A percentile compares a stretch with the other conserved stretches of the same genome.
Evolutionary conservation across 2,888 invertebrate genomes (phyloP).

Genomic region (Lochmaea capreae): DNA sequence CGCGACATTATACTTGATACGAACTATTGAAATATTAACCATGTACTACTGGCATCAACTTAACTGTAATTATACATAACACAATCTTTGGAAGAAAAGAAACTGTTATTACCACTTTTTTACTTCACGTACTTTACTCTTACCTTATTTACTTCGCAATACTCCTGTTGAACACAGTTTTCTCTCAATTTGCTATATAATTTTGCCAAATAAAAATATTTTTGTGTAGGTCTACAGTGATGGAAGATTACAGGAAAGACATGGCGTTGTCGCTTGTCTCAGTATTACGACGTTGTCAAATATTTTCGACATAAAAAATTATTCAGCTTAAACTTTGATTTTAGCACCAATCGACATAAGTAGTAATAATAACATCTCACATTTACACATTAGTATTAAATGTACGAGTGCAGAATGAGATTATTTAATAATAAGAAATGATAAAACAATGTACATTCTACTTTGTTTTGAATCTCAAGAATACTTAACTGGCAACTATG

Average conservation of each 20-base stretch:
- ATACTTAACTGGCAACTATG: slow-evolving; percentile 8
- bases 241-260: slow-evolving; percentile 26
- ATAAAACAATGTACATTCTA: background rate
- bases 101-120: slow-evolving; percentile 61
- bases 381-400: too few relatives aligned
- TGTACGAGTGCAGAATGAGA: too few relatives aligned
- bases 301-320: background rate
- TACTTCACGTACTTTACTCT: slow-evolving; percentile 59
- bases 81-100: slow-evolving; percentile 61
- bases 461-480: background rate
- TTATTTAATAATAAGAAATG: too few relatives aligned
- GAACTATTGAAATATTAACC: slow-evolving; percentile 54
- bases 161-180: slow-evolving; percentile 36
- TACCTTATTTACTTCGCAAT: slow-evolving; percentile 40
- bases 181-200: slow-evolving; percentile 29
- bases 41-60: slow-evolving; percentile 54
- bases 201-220: slow-evolving; percentile 24
- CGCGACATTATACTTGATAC: slow-evolving; percentile 60
- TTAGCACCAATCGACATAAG: background rate
- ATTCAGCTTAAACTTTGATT: background rate
- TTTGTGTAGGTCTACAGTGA: background rate
- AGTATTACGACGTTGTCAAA: slow-evolving; percentile 2
- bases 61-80: slow-evolving; percentile 59
- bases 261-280: slow-evolving; percentile 29
- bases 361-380: too few relatives aligned